phyloP scores from a whole-genome alignment of 2,888 invertebrate genomes.

The Nasonovia ribisnigri region DNA sequence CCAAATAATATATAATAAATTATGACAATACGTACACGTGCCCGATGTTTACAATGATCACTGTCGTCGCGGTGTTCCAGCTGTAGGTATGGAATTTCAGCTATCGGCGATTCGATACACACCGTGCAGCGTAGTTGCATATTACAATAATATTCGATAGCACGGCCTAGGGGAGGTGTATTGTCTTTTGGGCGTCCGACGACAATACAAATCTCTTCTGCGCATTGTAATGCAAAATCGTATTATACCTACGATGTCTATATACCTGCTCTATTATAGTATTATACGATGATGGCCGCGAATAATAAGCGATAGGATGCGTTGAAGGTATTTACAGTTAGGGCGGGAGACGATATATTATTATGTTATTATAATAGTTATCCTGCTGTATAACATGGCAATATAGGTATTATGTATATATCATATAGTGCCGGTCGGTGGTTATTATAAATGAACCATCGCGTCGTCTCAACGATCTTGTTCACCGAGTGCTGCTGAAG shows the following conservation, averaged over 20 bases:
- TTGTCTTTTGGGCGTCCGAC: not conserved
- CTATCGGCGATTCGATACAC: not conserved
- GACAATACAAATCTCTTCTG: not conserved
- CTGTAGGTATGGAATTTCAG: not conserved
- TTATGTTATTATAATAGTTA: not conserved
- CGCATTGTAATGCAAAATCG: not conserved
- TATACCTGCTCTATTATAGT: not conserved
- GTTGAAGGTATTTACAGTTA: constrained; percentile 36
- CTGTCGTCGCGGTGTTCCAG: not conserved
- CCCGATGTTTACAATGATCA: not conserved
- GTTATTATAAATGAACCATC: constrained; percentile 21
- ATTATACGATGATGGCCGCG: not conserved
- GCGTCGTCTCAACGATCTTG: not conserved
- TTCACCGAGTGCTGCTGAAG: not conserved
- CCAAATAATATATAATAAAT: too few species aligned
- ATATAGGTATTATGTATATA: too few species aligned
- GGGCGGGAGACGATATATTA: constrained; percentile 30
- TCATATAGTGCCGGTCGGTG: not conserved
- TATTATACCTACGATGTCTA: constrained; percentile 2
- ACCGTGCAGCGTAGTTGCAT: not conserved
- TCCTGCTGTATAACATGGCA: not conserved
- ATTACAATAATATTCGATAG: not conserved
- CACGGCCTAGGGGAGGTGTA: not conserved
- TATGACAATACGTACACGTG: not conserved
- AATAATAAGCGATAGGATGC: not conserved